phyloP scores from a whole-genome alignment of 2,888 invertebrate species.

The Drosophila picticornis region DNA sequence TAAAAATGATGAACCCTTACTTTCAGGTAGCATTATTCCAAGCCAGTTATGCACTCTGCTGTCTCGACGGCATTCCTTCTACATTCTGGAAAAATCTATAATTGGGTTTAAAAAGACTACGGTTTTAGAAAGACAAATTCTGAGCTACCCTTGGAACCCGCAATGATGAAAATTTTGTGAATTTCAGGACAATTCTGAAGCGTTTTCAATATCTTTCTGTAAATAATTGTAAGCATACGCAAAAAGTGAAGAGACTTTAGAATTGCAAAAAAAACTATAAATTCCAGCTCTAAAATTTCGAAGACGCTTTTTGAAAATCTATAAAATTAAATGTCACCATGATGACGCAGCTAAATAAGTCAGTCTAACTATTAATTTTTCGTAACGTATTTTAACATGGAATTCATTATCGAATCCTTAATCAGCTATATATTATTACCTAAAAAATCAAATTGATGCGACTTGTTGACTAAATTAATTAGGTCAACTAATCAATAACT shows the following conservation, averaged over 20 bases:
- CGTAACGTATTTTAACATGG: not conserved
- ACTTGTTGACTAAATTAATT: not conserved
- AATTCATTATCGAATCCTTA: not conserved
- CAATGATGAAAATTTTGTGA: not conserved
- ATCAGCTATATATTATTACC: not conserved
- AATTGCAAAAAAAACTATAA: too few species aligned
- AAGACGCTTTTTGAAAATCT: not conserved
- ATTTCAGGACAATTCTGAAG: not conserved
- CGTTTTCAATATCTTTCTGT: not conserved
- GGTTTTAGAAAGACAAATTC: not conserved
- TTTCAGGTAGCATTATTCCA: not conserved
- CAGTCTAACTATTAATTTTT: not conserved
- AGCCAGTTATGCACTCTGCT: not conserved
- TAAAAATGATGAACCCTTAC: not conserved
- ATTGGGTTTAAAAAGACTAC: not conserved
- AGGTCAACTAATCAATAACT: slow-evolving; percentile 8
- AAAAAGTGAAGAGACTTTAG: too few species aligned
- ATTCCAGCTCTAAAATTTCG: not conserved
- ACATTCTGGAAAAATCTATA: not conserved
- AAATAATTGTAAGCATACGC: too few species aligned
- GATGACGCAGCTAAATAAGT: not conserved
- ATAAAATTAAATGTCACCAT: not conserved
- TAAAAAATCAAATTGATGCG: not conserved
- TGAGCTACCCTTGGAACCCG: not conserved
- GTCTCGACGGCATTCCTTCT: too few species aligned